Evolutionary conservation across 1,140 invertebrate species (phyloP).

Genomic region (Drosophila obscura): DNA sequence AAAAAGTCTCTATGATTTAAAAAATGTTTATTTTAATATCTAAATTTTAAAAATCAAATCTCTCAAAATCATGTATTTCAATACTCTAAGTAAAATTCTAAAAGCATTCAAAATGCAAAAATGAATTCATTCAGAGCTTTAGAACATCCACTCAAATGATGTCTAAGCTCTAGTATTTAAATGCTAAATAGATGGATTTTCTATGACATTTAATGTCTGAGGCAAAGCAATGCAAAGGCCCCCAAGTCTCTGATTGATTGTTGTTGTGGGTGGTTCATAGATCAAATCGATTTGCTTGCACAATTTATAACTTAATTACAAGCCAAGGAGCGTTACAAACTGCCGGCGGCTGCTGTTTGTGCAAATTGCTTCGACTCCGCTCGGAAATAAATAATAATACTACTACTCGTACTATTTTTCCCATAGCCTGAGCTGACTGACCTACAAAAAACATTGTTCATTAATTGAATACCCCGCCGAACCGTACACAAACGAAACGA

Average conservation of each 20-base stretch:
- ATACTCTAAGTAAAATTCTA: no score
- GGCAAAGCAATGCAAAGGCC: conserved; percentile 8
- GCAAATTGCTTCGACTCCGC: conserved; percentile 50
- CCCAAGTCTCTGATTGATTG: conserved; percentile 48
- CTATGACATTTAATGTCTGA: conserved; percentile 29
- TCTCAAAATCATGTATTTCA: no score
- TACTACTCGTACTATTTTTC: conserved; percentile 41
- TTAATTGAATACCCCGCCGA: conserved; percentile 53
- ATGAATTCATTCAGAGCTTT: no score
- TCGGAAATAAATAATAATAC: conserved; percentile 12
- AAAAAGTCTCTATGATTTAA: no score
- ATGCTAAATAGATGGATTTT: not conserved
- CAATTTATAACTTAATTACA: conserved; percentile 81
- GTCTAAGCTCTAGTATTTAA: conserved; percentile 1
- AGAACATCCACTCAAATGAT: conserved; percentile 1
- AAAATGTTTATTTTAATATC: no score
- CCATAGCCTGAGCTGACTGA: conserved; percentile 45
- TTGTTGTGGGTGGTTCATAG: conserved; percentile 61
- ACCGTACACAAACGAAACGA: conserved; percentile 1
- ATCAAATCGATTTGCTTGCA: conserved; percentile 61
- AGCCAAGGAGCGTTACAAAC: conserved; percentile 69
- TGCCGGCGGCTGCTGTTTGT: conserved; percentile 49
- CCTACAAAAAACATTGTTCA: conserved; percentile 54
- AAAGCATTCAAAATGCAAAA: no score
- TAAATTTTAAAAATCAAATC: no score